Conservation (phyloP, 53 echinoderm and acorn worm genomes). For the Holothuria scabra region DNA sequence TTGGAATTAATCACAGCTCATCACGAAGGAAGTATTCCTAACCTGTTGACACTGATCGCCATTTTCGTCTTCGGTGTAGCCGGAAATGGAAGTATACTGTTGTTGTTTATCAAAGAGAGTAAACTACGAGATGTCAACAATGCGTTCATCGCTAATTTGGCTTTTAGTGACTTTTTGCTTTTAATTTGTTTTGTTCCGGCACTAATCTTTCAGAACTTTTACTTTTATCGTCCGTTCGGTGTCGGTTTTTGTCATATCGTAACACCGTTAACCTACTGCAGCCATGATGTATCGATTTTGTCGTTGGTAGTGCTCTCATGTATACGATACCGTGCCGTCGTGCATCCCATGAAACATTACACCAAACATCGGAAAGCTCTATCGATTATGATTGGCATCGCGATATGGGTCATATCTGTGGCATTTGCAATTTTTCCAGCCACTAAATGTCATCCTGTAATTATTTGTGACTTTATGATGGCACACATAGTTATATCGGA, state of each 20-base stretch:
- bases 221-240: constrained; percentile 17
- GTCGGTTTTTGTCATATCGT: neutral
- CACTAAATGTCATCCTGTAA: neutral
- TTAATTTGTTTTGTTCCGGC: constrained; percentile 24
- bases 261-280: constrained; percentile 4
- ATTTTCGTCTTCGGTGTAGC: constrained; percentile 13
- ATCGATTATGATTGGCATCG: neutral
- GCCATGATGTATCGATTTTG: constrained; percentile 29
- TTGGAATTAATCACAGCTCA: too few species aligned
- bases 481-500: neutral
- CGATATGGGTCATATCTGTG: constrained; percentile 2
- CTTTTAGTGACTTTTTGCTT: constrained; percentile 11
- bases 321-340: constrained; percentile 40
- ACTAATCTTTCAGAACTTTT: constrained; percentile 4
- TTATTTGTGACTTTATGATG: neutral
- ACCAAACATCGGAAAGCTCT: constrained; percentile 4
- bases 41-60: neutral
- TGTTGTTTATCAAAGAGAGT: constrained; percentile 13
- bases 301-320: constrained; percentile 28
- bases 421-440: neutral
- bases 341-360: constrained; percentile 26
- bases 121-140: constrained; percentile 37
- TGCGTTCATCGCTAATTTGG: constrained; percentile 30
- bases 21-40: neutral
- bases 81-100: constrained; percentile 23